Percentiles rank a stretch among this genome's conserved stretches.
phyloP scores from a whole-genome alignment of 2,888 invertebrate genomes.

The Hypsopygia costalis region DNA sequence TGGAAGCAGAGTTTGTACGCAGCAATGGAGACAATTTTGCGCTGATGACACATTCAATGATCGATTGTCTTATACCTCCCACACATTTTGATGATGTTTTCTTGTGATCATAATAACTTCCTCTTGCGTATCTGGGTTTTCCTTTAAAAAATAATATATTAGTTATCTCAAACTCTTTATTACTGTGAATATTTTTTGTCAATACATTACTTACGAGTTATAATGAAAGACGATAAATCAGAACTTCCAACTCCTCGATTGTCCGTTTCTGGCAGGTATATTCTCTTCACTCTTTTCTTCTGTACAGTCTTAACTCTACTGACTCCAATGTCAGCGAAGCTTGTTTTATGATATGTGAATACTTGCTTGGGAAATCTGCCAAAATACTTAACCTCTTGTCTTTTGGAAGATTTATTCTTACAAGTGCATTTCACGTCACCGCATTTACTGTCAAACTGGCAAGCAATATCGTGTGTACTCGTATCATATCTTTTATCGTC shows the following conservation, averaged over 20 bases:
- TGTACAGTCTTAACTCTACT: constrained; percentile 45
- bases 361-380: constrained; percentile 30
- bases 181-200: neutral
- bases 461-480: constrained; percentile 30
- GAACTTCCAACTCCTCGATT: constrained; percentile 51
- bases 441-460: constrained; percentile 39
- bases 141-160: constrained; percentile 33
- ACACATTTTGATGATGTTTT: constrained; percentile 55
- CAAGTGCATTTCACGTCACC: no score
- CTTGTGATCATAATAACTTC: constrained; percentile 39
- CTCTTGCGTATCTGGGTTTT: constrained; percentile 24
- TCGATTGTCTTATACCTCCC: constrained; percentile 35
- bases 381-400: constrained; percentile 28
- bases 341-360: constrained; percentile 35
- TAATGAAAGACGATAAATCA: constrained; percentile 28
- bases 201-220: constrained; percentile 30
- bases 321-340: constrained; percentile 45
- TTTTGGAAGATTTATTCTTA: constrained; percentile 16
- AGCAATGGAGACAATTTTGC: constrained; percentile 54
- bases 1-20: constrained; percentile 39
- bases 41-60: constrained; percentile 29
- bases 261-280: constrained; percentile 52
- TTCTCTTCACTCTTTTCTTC: constrained; percentile 39
- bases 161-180: no score
- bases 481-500: constrained; percentile 21